Base-by-base conservation (phyloP, 2,888 invertebrate genomes). In the Agriotes lineatus region DNA sequence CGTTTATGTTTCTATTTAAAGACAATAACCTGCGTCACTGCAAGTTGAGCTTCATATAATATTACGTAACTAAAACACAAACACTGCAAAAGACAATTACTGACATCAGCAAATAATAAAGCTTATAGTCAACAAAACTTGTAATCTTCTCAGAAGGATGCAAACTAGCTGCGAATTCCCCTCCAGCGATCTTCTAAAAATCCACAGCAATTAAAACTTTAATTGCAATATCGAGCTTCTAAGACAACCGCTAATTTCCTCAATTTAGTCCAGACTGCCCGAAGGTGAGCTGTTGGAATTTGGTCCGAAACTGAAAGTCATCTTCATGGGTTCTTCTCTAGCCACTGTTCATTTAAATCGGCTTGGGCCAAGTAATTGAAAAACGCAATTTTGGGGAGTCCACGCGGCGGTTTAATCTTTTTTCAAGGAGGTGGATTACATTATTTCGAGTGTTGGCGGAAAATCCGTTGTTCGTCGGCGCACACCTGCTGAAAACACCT, bases 211-310 rank as follows among this genome's bases (percentile, higher is more conserved):
- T 54, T 54, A 54, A 54, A 54, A 35, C 19, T 35, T 54, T 19
- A 35, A 35, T 19, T 1, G 44, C 20, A n/a, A n/a, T n/a, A n/a
- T n/a, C n/a, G n/a, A 44, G 30, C 20, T 16, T 30, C 35, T 35
- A 33, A 35, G 16, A 19, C 35, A 54, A 54, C 33, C 54, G 54
- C 54, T 54, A 54, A 54, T 54, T 54, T 54, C 54, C 54, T 54
- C 16, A 9, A 54, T 54, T 54, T 54, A 37, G 12, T 1, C 12
- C 14, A 12, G 12, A 12, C n/a, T n/a, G n/a, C n/a, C n/a, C n/a
- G n/a, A n/a, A n/a, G n/a, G n/a, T n/a, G n/a, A n/a, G n/a, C n/a
- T n/a, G n/a, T n/a, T n/a, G n/a, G n/a, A n/a, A n/a, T n/a, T n/a
- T n/a, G n/a, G n/a, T n/a, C n/a, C 12, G 37, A 37, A 37, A 37